Evolutionary conservation across 2,113 vertebrate species (phyloP).

Genomic region (Micronisus gabar): DNA sequence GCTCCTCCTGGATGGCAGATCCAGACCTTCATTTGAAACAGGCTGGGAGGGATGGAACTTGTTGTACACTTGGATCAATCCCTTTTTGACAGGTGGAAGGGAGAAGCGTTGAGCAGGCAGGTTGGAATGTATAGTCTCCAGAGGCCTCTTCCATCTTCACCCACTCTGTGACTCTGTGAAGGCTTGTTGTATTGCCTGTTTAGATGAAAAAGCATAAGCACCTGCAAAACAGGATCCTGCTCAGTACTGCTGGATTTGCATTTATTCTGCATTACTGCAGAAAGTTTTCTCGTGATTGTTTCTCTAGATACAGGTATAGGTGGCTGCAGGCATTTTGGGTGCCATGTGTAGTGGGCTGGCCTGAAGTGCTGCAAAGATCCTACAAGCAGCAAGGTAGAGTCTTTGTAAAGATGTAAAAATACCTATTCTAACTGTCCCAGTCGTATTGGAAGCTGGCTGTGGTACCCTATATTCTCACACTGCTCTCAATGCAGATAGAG

Average conservation of each 20-base stretch:
- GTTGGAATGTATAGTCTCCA: background rate
- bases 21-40: background rate
- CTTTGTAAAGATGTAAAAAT: background rate
- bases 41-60: background rate
- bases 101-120: background rate
- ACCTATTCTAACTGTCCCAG: rapidly evolving
- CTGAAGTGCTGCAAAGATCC: background rate
- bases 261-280: background rate
- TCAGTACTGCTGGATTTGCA: background rate
- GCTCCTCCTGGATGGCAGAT: background rate
- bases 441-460: background rate
- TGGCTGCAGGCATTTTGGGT: background rate
- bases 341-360: background rate
- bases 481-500: background rate
- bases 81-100: background rate
- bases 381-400: background rate
- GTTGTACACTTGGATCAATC: background rate
- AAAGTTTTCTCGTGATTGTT: background rate
- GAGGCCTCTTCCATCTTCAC: background rate
- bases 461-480: background rate
- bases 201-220: background rate
- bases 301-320: background rate
- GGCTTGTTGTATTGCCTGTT: background rate
- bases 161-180: background rate
- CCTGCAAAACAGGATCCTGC: background rate